Percentiles rank a stretch among this genome's conserved stretches.
Evolutionary conservation across 2,888 invertebrate species (phyloP).

Genomic region (Amiota mariae): DNA sequence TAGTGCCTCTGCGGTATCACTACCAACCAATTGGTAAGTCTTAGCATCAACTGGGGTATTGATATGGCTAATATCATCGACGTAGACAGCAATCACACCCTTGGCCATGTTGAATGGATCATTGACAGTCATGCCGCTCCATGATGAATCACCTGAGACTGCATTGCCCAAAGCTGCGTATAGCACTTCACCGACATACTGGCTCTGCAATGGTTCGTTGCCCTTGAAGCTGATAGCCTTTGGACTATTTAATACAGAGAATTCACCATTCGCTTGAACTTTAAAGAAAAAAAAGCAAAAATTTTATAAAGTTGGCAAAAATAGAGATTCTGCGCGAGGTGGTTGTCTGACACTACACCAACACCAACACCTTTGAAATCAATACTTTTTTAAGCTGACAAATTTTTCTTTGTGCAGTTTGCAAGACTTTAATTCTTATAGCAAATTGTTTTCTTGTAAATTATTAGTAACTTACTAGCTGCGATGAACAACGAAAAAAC

Average conservation of each 20-base stretch:
- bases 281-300: not conserved
- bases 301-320: slow-evolving; percentile 3
- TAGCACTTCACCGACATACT: slow-evolving; percentile 81
- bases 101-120: slow-evolving; percentile 85
- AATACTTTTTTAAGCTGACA: too few species aligned
- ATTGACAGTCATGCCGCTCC: slow-evolving; percentile 80
- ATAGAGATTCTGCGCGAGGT: slow-evolving; percentile 52
- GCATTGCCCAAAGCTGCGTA: slow-evolving; percentile 83
- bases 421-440: too few species aligned
- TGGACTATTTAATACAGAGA: slow-evolving; percentile 81
- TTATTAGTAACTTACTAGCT: slow-evolving; percentile 65
- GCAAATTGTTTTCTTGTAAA: too few species aligned
- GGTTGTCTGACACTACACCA: not conserved
- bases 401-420: too few species aligned
- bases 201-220: slow-evolving; percentile 76
- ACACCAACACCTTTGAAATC: too few species aligned
- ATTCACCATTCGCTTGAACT: slow-evolving; percentile 75
- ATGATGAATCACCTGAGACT: slow-evolving; percentile 81
- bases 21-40: slow-evolving; percentile 62
- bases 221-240: slow-evolving; percentile 81
- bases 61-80: slow-evolving; percentile 79
- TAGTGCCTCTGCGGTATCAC: slow-evolving; percentile 60
- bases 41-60: slow-evolving; percentile 59
- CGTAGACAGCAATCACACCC: slow-evolving; percentile 79
- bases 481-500: slow-evolving; percentile 67